A percentile compares a stretch with the other conserved stretches of the same genome.
Conservation (phyloP, 2,888 invertebrate genomes). For the Dasypolia templi region DNA sequence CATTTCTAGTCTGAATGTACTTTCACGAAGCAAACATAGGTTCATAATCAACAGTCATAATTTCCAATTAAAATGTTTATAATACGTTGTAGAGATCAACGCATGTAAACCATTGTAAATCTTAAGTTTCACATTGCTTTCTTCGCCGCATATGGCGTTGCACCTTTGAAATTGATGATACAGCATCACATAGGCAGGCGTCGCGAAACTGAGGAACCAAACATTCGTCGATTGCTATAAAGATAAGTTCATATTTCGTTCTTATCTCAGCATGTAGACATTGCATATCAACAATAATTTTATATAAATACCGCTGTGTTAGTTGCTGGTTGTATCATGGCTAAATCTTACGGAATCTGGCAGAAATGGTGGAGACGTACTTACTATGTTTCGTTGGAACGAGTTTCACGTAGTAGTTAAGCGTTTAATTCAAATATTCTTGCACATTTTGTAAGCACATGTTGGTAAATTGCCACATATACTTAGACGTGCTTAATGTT, state of each 20-base stretch:
- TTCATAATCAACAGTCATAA: constrained; percentile 53
- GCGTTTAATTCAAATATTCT: constrained; percentile 61
- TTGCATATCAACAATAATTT: constrained; percentile 63
- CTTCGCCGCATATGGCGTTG: constrained; percentile 57
- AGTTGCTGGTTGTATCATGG: constrained; percentile 44
- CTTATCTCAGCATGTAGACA: constrained; percentile 61
- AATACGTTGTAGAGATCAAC: constrained; percentile 58
- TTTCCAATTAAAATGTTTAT: constrained; percentile 65
- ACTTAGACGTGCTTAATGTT: constrained; percentile 63
- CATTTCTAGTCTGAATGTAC: constrained; percentile 56
- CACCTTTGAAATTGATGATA: constrained; percentile 58
- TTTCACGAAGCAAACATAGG: constrained; percentile 63
- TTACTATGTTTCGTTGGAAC: constrained; percentile 38
- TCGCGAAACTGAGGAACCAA: constrained; percentile 42
- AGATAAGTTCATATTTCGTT: constrained; percentile 65
- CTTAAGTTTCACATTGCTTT: constrained; percentile 75
- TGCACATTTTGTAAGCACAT: constrained; percentile 60
- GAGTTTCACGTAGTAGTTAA: constrained; percentile 41
- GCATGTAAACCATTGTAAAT: constrained; percentile 71
- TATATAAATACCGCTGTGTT: constrained; percentile 62
- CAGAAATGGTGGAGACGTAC: constrained; percentile 44
- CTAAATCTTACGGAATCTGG: constrained; percentile 61
- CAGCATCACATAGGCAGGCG: constrained; percentile 46
- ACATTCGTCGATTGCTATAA: constrained; percentile 59
- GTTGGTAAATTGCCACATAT: constrained; percentile 54